Evolutionary conservation across 2,888 invertebrate genomes (phyloP).

Genomic region (Disparrhopalites patrizii): DNA sequence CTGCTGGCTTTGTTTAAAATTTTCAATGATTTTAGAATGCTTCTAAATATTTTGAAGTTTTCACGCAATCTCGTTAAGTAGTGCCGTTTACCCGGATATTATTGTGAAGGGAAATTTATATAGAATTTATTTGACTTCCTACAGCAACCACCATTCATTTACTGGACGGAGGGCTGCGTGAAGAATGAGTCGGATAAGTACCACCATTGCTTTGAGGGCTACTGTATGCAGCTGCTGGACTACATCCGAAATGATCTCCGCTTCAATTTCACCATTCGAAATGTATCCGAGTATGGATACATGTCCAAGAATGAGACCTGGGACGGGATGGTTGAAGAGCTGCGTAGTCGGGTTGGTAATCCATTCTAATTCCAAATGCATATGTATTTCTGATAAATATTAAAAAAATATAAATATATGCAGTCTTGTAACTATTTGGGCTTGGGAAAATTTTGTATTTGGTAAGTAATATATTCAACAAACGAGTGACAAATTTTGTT

Average conservation of each 20-base stretch:
- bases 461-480: too few species aligned
- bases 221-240: conserved; percentile 85
- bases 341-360: conserved; percentile 66
- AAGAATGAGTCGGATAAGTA: conserved; percentile 50
- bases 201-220: conserved; percentile 46
- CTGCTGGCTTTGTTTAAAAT: too few species aligned
- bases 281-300: conserved; percentile 69
- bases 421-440: not conserved
- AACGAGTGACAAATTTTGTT: conserved; percentile 4
- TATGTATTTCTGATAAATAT: not conserved
- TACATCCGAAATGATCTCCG: conserved; percentile 76
- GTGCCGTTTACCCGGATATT: too few species aligned
- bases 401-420: not conserved
- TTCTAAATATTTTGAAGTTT: too few species aligned
- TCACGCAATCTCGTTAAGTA: too few species aligned
- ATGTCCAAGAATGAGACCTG: conserved; percentile 78
- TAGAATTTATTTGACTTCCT: conserved; percentile 50
- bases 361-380: too few species aligned
- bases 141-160: conserved; percentile 79
- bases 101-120: too few species aligned
- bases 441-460: too few species aligned
- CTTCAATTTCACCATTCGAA: conserved; percentile 82
- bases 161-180: conserved; percentile 57
- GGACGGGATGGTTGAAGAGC: conserved; percentile 77
- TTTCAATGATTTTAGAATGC: too few species aligned